Evolutionary conservation across 1,140 invertebrate genomes (phyloP).

Genomic region (Eumeta japonica): DNA sequence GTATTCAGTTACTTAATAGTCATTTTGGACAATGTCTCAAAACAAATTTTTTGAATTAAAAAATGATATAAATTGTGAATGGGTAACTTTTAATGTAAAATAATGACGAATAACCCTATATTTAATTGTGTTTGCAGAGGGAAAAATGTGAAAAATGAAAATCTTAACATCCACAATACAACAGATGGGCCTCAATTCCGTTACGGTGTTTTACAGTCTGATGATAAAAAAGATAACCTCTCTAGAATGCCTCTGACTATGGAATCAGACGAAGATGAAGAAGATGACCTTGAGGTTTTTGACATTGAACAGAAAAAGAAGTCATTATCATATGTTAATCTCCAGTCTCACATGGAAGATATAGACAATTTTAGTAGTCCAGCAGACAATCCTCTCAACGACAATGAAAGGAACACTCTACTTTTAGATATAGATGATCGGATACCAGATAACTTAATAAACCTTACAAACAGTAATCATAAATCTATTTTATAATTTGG

Average conservation of each 20-base stretch:
- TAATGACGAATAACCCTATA: too few species aligned
- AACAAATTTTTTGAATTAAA: too few species aligned
- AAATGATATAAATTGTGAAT: too few species aligned
- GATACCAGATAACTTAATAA: background rate
- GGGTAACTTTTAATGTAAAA: too few species aligned
- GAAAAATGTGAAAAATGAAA: slow-evolving; percentile 36
- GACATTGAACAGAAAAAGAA: slow-evolving; percentile 48
- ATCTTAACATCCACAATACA: slow-evolving; percentile 22
- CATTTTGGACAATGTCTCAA: too few species aligned
- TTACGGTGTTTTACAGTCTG: slow-evolving; percentile 42
- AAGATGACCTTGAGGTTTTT: slow-evolving; percentile 50
- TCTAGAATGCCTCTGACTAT: slow-evolving; percentile 44
- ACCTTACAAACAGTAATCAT: background rate
- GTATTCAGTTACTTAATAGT: too few species aligned
- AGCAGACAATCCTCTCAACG: background rate
- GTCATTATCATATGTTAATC: slow-evolving; percentile 43
- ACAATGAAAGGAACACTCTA: background rate
- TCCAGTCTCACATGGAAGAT: slow-evolving; percentile 35
- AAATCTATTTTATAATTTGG: background rate
- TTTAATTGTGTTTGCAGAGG: slow-evolving; percentile 47
- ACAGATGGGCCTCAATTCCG: slow-evolving; percentile 43
- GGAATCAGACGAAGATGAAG: slow-evolving; percentile 49
- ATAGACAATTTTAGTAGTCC: slow-evolving; percentile 14
- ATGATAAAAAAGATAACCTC: slow-evolving; percentile 42
- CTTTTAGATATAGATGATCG: background rate